Base-by-base conservation (phyloP, 2,888 invertebrate genomes). In the Eupithecia abbreviata region DNA sequence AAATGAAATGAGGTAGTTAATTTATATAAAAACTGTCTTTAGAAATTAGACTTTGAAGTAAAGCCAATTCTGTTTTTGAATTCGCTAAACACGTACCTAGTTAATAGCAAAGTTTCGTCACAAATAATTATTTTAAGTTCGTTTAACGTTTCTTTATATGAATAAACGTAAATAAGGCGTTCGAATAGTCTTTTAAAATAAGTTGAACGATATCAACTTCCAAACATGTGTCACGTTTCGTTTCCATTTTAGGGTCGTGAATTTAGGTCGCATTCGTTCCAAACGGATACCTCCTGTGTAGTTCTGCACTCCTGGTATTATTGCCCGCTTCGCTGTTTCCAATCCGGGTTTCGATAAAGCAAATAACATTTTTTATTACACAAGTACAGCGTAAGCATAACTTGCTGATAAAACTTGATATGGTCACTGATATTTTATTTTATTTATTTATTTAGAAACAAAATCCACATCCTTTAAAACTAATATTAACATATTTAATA, bases 181-280 rank as follows among this genome's bases (percentile, higher is more conserved):
- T 30, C 30, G 62, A 42, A 12, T 2, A 15, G 42, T 42, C 15
- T 66, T 41, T 66, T 66, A 13, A 66, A 41, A 62, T 9, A 66
- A 30, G 65, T 30, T 66, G 42, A 6, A 66, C 42, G 15, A 65
- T 42, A 42, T 66, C 42, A 66, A 66, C 41, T 66, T 66, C 42
- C 15, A 42, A 66, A 15, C 66, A 42, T 68, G 30, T 74, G 73
- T 65, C 72, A 65, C 72, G 68, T 71, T 68, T 51, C 69, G 68
- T 74, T 74, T 72, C 55, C 74, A 75, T 62, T 75, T 77, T 74
- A 49, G 69, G 74, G 65, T 67, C 71, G 43, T 45, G 73, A 73
- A 78, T 78, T 73, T 73, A 73, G 77, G 77, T 78, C 75, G 75
- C 71, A 68, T 71, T 71, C 45, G 75, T 78, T 78, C 73, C 77